Evolutionary conservation across 2,797 vertebrate species (phyloP), one percentile per base, ranked within the genome.

Genomic region (Girardinus metallicus): DNA sequence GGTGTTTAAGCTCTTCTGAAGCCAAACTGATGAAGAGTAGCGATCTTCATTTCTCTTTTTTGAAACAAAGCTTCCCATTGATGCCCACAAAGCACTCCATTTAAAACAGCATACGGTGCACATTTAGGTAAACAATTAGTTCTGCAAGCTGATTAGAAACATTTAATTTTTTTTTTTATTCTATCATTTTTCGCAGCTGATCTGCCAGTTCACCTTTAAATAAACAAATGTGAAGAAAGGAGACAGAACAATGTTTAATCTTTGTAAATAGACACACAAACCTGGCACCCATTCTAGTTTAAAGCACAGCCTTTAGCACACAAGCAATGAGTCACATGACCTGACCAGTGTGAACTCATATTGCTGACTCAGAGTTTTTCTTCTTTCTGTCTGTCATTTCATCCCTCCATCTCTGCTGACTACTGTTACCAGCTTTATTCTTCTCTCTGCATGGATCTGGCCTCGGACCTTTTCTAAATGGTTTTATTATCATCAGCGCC

Each of bases 21-120:
- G 93, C 92, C 73, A 86, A 93, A 91, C 87, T 88, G 82, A 93
- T 93, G 88, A 92, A 85, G 86, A 92, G 51, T 75, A 84, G 86
- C 15, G 36, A 87, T 90, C 78, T 79, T 55, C 31, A 79, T 79
- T 74, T 83, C 66, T 86, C 83, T 55, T 80, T 53, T 79, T 79
- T 89, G 88, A 90, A 89, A 83, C 29, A 16, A 89, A 86, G 83
- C 80, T 82, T 79, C 80, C 53, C 46, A 80, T 53, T 51, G 57
- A 74, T 76, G 83, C 66, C 26, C 36, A 49, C 5, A 46, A 74
- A 77, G 39, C 0, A 71, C 68, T 83, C 80, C 82, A 13, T 84
- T 82, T 49, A 79, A 36, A 74, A 49, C 26, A 29, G 13, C 15
- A 44, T 8, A 4, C 15, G 68, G 41, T 44, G 26, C 41, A 16